Evolutionary conservation across 2,797 vertebrate species (phyloP).

Genomic region (Molossus alvarezi): DNA sequence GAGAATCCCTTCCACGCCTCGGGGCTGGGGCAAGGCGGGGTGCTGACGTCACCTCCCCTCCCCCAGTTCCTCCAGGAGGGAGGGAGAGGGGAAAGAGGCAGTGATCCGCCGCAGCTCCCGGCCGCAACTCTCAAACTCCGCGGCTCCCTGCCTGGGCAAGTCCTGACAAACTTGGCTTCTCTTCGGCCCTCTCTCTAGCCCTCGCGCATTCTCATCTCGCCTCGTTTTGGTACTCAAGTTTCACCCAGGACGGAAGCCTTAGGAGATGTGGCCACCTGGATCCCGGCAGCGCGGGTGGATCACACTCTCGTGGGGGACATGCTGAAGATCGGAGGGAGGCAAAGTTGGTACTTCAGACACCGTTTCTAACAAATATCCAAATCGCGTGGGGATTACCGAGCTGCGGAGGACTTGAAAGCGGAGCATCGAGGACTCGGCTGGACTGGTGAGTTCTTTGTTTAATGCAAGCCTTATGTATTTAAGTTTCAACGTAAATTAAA

Average conservation of each 20-base stretch:
- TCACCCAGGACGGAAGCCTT: slow-evolving; percentile 72
- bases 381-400: slow-evolving; percentile 88
- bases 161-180: slow-evolving; percentile 88
- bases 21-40: slow-evolving; percentile 79
- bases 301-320: slow-evolving; percentile 78
- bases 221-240: slow-evolving; percentile 55
- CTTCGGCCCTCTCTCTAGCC: background rate
- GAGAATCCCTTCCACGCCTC: slow-evolving; percentile 54
- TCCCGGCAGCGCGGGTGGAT: slow-evolving; percentile 67
- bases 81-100: slow-evolving; percentile 75
- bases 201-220: slow-evolving; percentile 23
- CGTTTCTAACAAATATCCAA: background rate
- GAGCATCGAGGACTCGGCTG: slow-evolving; percentile 88
- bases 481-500: slow-evolving; percentile 71
- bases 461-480: slow-evolving; percentile 60
- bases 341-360: slow-evolving; percentile 76
- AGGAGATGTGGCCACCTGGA: slow-evolving; percentile 85
- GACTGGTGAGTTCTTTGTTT: slow-evolving; percentile 92
- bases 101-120: slow-evolving; percentile 75
- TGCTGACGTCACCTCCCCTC: slow-evolving; percentile 86
- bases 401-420: slow-evolving; percentile 82
- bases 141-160: slow-evolving; percentile 88
- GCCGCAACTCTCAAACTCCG: slow-evolving; percentile 86
- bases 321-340: slow-evolving; percentile 79
- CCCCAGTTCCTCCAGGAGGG: slow-evolving; percentile 80